A percentile compares a stretch with the other conserved stretches of the same genome.
These are phyloP conservation scores for Sphinx pinastri DNA, from an alignment of 2,888 invertebrate species.

Conservation along the genomic window DNA sequence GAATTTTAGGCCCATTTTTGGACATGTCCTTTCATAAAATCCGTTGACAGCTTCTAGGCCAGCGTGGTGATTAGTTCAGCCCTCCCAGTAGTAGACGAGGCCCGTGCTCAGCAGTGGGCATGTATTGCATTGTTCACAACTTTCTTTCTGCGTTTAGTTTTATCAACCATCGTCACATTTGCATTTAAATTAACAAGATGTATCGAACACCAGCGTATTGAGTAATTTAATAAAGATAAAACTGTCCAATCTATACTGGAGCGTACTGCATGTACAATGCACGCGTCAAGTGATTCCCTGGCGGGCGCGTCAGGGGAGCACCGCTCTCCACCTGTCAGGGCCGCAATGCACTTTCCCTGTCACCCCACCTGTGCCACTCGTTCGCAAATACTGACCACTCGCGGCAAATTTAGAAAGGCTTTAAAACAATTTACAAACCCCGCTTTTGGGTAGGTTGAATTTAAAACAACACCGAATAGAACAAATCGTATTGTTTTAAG, in stretches of 20 bases:
- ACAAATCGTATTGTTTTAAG: not conserved
- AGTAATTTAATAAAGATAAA: not conserved
- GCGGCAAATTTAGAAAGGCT: conserved; percentile 16
- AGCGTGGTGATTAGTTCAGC: too few relatives aligned
- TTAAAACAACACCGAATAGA: not conserved
- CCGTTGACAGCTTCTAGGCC: too few relatives aligned
- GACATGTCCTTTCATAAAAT: too few relatives aligned
- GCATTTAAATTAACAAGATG: too few relatives aligned
- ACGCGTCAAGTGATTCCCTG: not conserved
- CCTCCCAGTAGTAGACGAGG: too few relatives aligned
- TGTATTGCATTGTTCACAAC: not conserved
- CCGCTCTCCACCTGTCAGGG: conserved; percentile 28
- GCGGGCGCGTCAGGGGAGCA: conserved; percentile 5
- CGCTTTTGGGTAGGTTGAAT: not conserved
- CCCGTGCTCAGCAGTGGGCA: too few relatives aligned
- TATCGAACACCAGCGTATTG: not conserved
- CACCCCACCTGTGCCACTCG: conserved; percentile 39
- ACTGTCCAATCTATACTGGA: not conserved
- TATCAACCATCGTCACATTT: too few relatives aligned
- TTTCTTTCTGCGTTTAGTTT: not conserved
- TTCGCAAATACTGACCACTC: conserved; percentile 15
- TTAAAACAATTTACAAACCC: conserved; percentile 15
- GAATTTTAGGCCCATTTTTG: too few relatives aligned
- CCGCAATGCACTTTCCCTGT: conserved; percentile 49
- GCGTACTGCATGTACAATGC: not conserved